Evolutionary conservation across 1,140 invertebrate genomes (phyloP).

Genomic region (Uloborus diversus): DNA sequence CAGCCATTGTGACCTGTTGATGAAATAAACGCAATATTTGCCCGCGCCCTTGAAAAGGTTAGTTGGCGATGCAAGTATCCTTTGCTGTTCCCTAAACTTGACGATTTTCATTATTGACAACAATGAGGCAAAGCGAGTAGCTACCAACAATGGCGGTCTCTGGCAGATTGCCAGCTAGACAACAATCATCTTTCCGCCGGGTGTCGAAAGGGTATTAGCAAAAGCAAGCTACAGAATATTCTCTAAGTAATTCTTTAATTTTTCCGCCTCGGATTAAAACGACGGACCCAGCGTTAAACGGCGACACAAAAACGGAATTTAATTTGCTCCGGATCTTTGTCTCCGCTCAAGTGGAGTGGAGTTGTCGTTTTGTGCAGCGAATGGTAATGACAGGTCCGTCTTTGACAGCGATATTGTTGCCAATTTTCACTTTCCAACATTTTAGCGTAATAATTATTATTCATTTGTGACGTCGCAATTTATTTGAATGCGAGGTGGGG

Average conservation of each 20-base stretch:
- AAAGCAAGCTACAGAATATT: not conserved
- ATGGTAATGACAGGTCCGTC: not conserved
- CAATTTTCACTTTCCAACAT: too few species aligned
- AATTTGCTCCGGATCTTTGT: not conserved
- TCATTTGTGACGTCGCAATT: too few species aligned
- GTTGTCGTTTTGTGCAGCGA: not conserved
- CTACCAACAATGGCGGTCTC: conserved; percentile 30
- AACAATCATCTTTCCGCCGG: conserved; percentile 38
- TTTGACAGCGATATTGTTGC: too few species aligned
- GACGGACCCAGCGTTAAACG: not conserved
- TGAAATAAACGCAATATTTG: not conserved
- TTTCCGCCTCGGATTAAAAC: conserved; percentile 18
- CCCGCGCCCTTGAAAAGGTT: conserved; percentile 11
- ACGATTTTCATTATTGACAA: conserved; percentile 56
- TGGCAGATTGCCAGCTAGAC: conserved; percentile 52
- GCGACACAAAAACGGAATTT: not conserved
- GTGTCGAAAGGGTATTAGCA: conserved; percentile 49
- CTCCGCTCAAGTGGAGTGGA: not conserved
- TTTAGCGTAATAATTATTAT: too few species aligned
- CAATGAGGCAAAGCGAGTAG: conserved; percentile 48
- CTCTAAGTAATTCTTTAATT: conserved; percentile 28
- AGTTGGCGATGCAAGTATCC: conserved; percentile 45
- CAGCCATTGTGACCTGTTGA: not conserved
- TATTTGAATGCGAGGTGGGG: not conserved
- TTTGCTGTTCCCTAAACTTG: conserved; percentile 45